Conservation (phyloP, 92 coral and sea anemone genomes). For the Palythoa heliodiscus region DNA sequence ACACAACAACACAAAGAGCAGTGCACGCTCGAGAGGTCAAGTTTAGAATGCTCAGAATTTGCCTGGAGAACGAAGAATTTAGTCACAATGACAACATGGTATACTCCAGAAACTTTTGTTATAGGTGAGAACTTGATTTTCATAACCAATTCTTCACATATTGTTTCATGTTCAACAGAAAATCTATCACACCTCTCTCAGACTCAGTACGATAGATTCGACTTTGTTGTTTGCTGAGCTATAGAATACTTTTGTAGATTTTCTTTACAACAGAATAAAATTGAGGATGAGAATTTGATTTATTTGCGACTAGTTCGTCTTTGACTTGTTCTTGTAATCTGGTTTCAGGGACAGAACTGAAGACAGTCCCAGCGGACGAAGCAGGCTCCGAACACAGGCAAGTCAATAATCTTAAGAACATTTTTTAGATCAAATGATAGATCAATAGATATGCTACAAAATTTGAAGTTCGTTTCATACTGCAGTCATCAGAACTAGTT, state of each 20-base stretch:
- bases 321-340: neutral
- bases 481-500: neutral
- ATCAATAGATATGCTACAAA: neutral
- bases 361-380: constrained; percentile 31
- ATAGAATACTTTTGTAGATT: constrained; percentile 16
- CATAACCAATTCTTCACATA: constrained; percentile 21
- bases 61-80: constrained; percentile 42
- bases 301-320: neutral
- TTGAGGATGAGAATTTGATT: neutral
- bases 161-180: neutral
- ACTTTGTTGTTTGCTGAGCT: constrained; percentile 13
- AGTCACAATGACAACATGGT: constrained; percentile 83
- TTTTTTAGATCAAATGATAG: constrained; percentile 12
- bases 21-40: constrained; percentile 17
- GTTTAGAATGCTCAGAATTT: constrained; percentile 41
- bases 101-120: constrained; percentile 63
- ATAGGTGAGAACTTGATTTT: constrained; percentile 59
- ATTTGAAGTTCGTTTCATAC: neutral
- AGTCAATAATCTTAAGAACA: constrained; percentile 4
- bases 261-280: neutral
- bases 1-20: constrained; percentile 36
- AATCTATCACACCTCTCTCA: constrained; percentile 1
- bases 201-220: neutral
- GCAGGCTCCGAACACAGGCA: constrained; percentile 24
- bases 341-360: constrained; percentile 32